Base-by-base conservation (phyloP, 2,888 invertebrate genomes). In the Hypselothyrea guttata region DNA sequence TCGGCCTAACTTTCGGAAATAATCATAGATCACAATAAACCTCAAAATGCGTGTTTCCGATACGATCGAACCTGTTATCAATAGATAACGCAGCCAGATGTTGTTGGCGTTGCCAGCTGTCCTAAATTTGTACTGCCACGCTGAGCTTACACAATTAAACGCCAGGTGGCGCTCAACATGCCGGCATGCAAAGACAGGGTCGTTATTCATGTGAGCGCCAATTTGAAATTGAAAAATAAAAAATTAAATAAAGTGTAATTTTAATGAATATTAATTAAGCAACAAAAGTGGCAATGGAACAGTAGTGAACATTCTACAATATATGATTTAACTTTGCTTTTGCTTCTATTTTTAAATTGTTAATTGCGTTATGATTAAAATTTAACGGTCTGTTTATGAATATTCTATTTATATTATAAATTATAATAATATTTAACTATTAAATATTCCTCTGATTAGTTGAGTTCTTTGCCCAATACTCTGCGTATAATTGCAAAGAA, bases 61-160 rank as follows among this genome's bases (percentile, higher is more conserved):
- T n/a, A n/a, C n/a, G n/a, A n/a, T n/a, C n/a, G n/a, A 46, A 38
- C 16, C 16, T 60, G 37, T 56, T 67, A 61, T 67, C 67, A 57
- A 38, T 44, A 7, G 31, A 49, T 16, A 16, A 13, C 5, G n/a
- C 4, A 7, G 57, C 30, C 73, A 74, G 73, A 71, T 74, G 73
- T 45, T 65, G 11, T 11, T 3, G 37, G 70, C 1, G 71, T 35
- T 81, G 82, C 75, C 82, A 62, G 47, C 60, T 15, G 15, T 12
- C 11, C 9, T 4, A 13, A 12, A 13, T 13, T 13, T 11, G 22
- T 12, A n/a, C n/a, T n/a, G n/a, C n/a, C n/a, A n/a, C n/a, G 30
- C 5, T 45, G 4, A 1, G 1, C 13, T n/a, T 2, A n/a, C 1
- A 28, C n/a, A n/a, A n/a, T n/a, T n/a, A n/a, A n/a, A n/a, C n/a